phyloP scores from a whole-genome alignment of 2,888 invertebrate species.

The Idaea straminata region DNA sequence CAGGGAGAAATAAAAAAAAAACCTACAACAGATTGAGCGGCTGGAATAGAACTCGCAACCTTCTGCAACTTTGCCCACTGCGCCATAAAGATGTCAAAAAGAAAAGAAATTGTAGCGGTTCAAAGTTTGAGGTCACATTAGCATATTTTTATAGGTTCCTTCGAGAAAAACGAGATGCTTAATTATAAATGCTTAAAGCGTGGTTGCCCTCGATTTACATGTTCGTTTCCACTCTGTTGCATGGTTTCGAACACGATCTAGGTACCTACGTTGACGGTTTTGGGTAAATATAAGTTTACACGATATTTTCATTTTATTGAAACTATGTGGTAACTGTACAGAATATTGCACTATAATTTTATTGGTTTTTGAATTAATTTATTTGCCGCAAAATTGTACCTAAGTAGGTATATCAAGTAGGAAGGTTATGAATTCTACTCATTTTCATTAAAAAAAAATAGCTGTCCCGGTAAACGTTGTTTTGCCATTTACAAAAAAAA shows the following conservation, averaged over 20 bases:
- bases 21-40: no score
- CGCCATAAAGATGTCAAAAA: not conserved
- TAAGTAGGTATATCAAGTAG: no score
- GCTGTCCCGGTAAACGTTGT: no score
- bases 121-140: constrained; percentile 22
- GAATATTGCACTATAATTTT: not conserved
- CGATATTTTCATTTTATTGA: not conserved
- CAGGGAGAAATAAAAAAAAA: no score
- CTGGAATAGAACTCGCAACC: not conserved
- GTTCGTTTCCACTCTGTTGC: constrained; percentile 15
- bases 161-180: constrained; percentile 10
- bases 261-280: not conserved
- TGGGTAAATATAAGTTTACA: not conserved
- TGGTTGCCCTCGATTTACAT: constrained; percentile 24
- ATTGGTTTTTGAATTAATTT: no score
- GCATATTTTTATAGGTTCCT: constrained; percentile 25
- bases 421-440: no score
- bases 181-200: constrained; percentile 22
- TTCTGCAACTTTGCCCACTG: not conserved
- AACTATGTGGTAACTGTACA: not conserved
- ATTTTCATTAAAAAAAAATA: no score
- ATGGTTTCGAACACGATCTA: constrained; percentile 9
- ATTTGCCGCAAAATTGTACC: no score
- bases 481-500: no score
- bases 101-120: constrained; percentile 12